These are phyloP conservation scores for Galemys pyrenaicus DNA, from an alignment of 2,113 vertebrate genomes.

Conservation along the genomic window DNA sequence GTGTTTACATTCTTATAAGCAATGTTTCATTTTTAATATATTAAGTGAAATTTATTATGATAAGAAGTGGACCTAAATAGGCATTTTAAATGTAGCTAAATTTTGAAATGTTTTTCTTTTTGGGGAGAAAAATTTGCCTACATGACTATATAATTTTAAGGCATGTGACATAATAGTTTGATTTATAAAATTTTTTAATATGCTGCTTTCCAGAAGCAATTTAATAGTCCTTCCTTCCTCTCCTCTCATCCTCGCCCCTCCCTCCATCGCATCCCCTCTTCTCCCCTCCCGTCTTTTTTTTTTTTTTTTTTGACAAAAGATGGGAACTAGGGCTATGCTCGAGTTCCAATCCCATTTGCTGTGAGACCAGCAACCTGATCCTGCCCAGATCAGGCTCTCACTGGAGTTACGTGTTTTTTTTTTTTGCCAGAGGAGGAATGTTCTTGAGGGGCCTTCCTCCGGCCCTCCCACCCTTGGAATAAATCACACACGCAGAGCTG, in stretches of 20 bases:
- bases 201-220: neutral
- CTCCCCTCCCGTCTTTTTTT: no score
- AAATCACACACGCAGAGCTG: constrained; percentile 81
- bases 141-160: no score
- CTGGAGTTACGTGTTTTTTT: constrained; percentile 75
- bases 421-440: constrained; percentile 81
- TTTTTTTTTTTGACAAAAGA: neutral
- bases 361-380: constrained; percentile 68
- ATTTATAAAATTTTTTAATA: neutral
- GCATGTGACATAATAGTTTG: no score
- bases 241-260: neutral
- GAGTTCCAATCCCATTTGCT: constrained; percentile 64
- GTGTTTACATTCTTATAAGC: neutral
- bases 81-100: neutral
- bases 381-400: constrained; percentile 66
- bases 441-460: constrained; percentile 77
- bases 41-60: neutral
- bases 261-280: no score
- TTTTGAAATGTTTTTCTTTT: neutral
- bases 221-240: neutral
- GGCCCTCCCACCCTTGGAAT: constrained; percentile 79
- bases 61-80: neutral
- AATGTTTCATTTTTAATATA: neutral
- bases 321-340: constrained; percentile 49
- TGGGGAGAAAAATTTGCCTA: no score